A percentile compares a stretch with the other conserved stretches of the same genome.
phyloP scores from a whole-genome alignment of 1,140 invertebrate genomes.

The Sweltsa coloradensis region DNA sequence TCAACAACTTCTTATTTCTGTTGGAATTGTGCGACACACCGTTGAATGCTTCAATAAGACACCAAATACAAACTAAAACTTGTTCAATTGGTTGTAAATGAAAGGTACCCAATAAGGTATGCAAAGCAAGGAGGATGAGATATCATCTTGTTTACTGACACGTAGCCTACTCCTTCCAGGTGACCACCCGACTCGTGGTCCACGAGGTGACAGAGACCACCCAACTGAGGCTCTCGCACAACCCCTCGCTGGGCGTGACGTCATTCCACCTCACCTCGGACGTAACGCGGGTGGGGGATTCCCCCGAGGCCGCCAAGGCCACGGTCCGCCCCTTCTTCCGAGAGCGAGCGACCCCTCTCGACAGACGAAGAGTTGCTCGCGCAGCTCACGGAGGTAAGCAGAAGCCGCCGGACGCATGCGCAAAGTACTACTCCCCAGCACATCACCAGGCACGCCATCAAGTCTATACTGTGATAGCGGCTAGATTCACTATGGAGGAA shows the following conservation, averaged over 20 bases:
- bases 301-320: not conserved
- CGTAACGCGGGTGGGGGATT: not conserved
- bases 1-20: too few species aligned
- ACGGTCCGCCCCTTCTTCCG: not conserved
- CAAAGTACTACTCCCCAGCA: constrained; percentile 2
- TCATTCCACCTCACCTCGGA: constrained; percentile 39
- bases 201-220: constrained; percentile 42
- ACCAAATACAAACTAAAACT: too few species aligned
- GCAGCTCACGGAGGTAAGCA: constrained; percentile 32
- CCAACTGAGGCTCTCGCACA: constrained; percentile 37
- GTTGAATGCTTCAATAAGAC: too few species aligned
- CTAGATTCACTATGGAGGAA: too few species aligned
- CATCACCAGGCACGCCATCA: constrained; percentile 8
- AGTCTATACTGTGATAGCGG: constrained; percentile 5
- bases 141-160: too few species aligned
- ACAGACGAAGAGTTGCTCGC: constrained; percentile 24
- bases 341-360: not conserved
- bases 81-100: too few species aligned
- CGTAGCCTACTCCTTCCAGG: constrained; percentile 1
- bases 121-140: too few species aligned
- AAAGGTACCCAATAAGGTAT: too few species aligned
- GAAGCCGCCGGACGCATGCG: not conserved
- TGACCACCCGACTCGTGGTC: constrained; percentile 21
- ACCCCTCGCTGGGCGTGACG: constrained; percentile 34
- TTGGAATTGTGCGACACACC: too few species aligned